Conservation (phyloP, 2,888 invertebrate genomes). For the Lepidocyrtinus sp. region DNA sequence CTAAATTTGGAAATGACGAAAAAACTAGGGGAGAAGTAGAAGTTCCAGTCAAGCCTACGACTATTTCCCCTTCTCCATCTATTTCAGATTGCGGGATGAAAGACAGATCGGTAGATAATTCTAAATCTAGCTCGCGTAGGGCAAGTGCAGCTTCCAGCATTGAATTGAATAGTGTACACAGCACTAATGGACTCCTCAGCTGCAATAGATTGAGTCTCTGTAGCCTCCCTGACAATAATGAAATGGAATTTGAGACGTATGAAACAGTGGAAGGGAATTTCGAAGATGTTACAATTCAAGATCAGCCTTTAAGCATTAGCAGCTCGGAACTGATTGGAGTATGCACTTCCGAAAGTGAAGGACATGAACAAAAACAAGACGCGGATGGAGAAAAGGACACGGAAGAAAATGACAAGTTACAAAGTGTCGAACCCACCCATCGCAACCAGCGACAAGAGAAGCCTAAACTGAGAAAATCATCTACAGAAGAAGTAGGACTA, state of each 20-base stretch:
- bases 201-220: constrained; percentile 51
- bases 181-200: constrained; percentile 30
- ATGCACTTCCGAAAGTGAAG: not conserved
- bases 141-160: constrained; percentile 3
- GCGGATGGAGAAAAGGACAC: not conserved
- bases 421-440: no score
- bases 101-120: not conserved
- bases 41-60: constrained; percentile 9
- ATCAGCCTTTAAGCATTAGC: constrained; percentile 34
- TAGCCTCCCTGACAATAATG: constrained; percentile 46
- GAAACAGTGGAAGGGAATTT: not conserved
- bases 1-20: constrained; percentile 34
- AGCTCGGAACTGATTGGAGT: not conserved
- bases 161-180: not conserved
- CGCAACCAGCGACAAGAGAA: no score
- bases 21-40: constrained; percentile 1
- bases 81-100: not conserved
- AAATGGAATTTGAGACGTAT: constrained; percentile 16
- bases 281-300: constrained; percentile 30
- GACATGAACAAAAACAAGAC: not conserved
- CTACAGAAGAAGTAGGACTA: not conserved
- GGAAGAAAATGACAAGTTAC: not conserved
- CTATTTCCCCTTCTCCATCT: not conserved
- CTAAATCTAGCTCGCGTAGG: constrained; percentile 24
- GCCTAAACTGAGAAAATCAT: no score